Base-by-base conservation (phyloP, 2,113 vertebrate species). In the Rhea americana region DNA sequence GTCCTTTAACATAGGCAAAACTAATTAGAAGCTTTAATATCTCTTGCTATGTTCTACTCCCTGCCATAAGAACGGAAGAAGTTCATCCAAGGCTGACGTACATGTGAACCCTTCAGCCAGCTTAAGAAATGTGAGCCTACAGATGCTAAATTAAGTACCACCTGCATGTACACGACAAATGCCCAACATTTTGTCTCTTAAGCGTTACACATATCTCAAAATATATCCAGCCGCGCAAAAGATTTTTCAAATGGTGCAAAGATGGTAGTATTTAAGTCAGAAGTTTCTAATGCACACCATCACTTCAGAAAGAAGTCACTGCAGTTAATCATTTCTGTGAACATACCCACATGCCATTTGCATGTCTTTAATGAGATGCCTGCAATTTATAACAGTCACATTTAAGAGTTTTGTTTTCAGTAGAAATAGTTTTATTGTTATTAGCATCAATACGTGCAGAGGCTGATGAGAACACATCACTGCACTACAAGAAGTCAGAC, bases 401-500 rank as follows among this genome's bases (percentile, higher is more conserved):
- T 86, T 87, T 89, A 80, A 48, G 22, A 70, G 47, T 70, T 67
- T 5, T 11, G n/a, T 90, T 94, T 70, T 56, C 71, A 91, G 56
- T 47, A 89, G 85, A 67, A 88, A 73, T 17, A 82, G 13, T 70
- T 83, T 50, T 48, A 22, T 13, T 74, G 48, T 30, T 76, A 76
- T 3, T 32, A 8, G 55, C 85, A 80, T n/a, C 71, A 32, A 48
- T 47, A 59, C 3, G 0, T 28, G 30, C 55, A 93, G 74, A 90
- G 67, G 53, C 53, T 51, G 71, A 9, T 4, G 53, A 89, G 80
- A 94, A 81, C 0, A 0, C 26, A 79, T 28, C 8, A 9, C 70
- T 86, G 80, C 80, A 91, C 83, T 50, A 66, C 86, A 94, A 78
- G 73, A 89, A 97, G 78, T 89, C 94, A 93, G 90, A 97, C 97